Evolutionary conservation across 2,888 invertebrate species (phyloP), one percentile per base, ranked within the genome.

Genomic region (Drosophila barbarae): DNA sequence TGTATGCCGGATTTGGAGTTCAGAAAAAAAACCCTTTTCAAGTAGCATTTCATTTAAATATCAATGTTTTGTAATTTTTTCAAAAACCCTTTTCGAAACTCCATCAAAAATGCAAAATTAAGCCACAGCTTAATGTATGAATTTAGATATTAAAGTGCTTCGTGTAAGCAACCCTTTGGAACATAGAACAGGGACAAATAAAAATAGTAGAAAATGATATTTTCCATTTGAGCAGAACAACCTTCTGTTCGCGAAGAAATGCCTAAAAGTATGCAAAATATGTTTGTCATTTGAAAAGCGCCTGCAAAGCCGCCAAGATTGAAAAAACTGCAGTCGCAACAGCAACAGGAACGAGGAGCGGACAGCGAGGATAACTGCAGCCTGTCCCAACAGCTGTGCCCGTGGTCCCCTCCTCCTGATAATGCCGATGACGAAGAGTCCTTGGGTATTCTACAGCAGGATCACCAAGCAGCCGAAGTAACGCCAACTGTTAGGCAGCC

Each of bases 291-390:
- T 38, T 53, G 18, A 18, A 23, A 67, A 67, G 69, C 63, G n/a
- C 70, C 70, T 6, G 30, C 54, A 8, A 70, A 70, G 15, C 70
- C 70, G 6, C 70, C 69, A n/a, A 55, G 70, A n/a, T 44, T 49
- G 7, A 69, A 52, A 39, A 57, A 68, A 35, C 34, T 67, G 57
- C 34, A 10, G 38, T 18, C 55, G 42, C 18, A 66, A 36, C 36
- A 32, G 30, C 35, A 39, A 39, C 35, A 26, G n/a, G 32, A 70
- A 58, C 13, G 50, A 34, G 21, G 63, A 46, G 21, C 21, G 9
- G 32, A 49, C 10, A 35, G 12, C n/a, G 42, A 36, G 23, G 34
- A 41, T 28, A 34, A 38, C 41, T 51, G 66, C 55, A 58, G 35
- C n/a, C 15, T 66, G 1, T 9, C 30, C 18, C 69, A 63, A 18